Percentiles rank a stretch among this genome's conserved stretches.
Evolutionary conservation across 2,113 vertebrate species (phyloP).

Genomic region (Peromyscus californicus): DNA sequence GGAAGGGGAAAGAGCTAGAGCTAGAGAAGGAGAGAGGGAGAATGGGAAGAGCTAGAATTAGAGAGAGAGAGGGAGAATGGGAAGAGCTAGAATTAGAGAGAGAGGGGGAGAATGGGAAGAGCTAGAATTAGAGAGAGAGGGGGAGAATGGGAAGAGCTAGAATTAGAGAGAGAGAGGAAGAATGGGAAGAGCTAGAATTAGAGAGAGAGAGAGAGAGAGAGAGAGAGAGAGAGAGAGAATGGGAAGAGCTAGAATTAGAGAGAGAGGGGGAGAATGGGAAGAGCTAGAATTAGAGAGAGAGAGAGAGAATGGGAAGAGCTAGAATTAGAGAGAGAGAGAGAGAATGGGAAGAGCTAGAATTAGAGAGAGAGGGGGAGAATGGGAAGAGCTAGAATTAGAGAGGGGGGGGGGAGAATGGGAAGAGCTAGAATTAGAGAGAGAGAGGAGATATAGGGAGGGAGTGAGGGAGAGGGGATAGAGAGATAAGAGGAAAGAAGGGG

Average conservation of each 20-base stretch:
- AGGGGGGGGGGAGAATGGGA: neutral
- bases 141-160: neutral
- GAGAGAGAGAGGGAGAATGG: neutral
- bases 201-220: neutral
- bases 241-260: neutral
- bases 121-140: neutral
- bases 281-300: neutral
- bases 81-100: neutral
- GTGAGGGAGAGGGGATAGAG: neutral
- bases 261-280: neutral
- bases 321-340: neutral
- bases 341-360: neutral
- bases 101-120: neutral
- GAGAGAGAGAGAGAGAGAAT: neutral
- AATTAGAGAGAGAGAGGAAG: neutral
- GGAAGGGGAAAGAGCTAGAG: neutral
- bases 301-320: neutral
- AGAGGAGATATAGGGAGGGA: neutral
- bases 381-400: neutral
- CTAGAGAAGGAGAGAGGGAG: neutral
- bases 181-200: no score
- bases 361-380: neutral
- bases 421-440: neutral
- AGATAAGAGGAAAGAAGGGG: neutral
- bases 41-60: neutral